phyloP scores from a whole-genome alignment of 2,888 invertebrate genomes.

The Catonia carolina region DNA sequence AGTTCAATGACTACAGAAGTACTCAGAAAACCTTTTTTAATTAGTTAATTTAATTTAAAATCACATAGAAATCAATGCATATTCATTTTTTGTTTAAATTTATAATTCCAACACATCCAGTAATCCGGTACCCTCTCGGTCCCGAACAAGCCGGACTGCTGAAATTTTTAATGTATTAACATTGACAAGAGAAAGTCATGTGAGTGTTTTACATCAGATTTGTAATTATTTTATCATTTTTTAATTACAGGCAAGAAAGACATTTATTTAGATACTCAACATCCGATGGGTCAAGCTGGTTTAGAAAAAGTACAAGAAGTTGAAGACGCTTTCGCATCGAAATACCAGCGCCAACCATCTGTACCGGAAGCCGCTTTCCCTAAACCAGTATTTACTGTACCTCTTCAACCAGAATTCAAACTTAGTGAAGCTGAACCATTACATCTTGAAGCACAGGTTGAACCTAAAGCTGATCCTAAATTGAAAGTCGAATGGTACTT shows the following conservation, averaged over 20 bases:
- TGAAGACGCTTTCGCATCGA: constrained; percentile 70
- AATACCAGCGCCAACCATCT: constrained; percentile 60
- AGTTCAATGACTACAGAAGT: too few species aligned
- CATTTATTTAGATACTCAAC: constrained; percentile 84
- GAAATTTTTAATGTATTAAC: too few species aligned
- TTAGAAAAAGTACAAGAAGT: constrained; percentile 83
- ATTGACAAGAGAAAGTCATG: too few species aligned
- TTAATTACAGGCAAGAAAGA: constrained; percentile 42
- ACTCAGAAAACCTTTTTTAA: too few species aligned
- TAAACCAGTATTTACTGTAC: constrained; percentile 80
- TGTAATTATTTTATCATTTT: constrained; percentile 3
- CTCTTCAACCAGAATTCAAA: constrained; percentile 71
- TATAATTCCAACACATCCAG: too few species aligned
- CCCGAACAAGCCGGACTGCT: too few species aligned
- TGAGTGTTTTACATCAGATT: too few species aligned
- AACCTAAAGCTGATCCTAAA: constrained; percentile 88
- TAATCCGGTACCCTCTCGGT: too few species aligned
- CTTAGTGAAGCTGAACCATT: constrained; percentile 76
- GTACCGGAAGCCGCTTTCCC: constrained; percentile 67
- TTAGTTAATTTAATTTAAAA: too few species aligned
- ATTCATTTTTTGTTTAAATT: too few species aligned
- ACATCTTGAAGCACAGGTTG: constrained; percentile 90
- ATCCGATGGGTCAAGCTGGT: constrained; percentile 89
- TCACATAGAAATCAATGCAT: too few species aligned
- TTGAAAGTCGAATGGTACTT: constrained; percentile 91